Conservation (phyloP, 2,797 vertebrate genomes). For the Rhinichthys osculus region DNA sequence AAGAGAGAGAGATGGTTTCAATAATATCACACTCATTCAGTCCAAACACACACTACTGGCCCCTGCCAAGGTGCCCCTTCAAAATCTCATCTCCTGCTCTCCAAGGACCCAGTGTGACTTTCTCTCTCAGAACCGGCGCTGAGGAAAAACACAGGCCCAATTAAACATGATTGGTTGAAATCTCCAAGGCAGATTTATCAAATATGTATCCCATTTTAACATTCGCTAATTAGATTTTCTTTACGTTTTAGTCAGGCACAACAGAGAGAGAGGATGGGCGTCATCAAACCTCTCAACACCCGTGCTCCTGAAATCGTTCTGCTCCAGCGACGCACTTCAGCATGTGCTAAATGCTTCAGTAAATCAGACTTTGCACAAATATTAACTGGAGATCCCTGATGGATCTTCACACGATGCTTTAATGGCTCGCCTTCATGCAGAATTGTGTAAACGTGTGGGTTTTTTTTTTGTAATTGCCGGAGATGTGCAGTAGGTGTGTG, state of each 20-base stretch:
- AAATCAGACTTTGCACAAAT: slow-evolving; percentile 41
- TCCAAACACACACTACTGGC: slow-evolving; percentile 49
- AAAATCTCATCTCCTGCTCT: slow-evolving; percentile 56
- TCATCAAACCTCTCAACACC: slow-evolving; percentile 24
- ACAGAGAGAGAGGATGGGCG: neutral
- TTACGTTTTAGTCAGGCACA: slow-evolving; percentile 38
- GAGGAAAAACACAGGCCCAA: slow-evolving; percentile 33
- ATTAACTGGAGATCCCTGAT: slow-evolving; percentile 30
- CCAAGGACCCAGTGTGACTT: slow-evolving; percentile 47
- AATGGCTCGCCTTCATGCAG: slow-evolving; percentile 26
- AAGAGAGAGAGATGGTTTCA: slow-evolving; percentile 46
- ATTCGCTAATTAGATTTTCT: slow-evolving; percentile 41
- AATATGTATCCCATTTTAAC: slow-evolving; percentile 41
- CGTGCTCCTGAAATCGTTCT: slow-evolving; percentile 3
- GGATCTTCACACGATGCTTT: neutral
- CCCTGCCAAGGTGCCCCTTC: slow-evolving; percentile 54
- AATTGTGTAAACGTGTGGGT: slow-evolving; percentile 31
- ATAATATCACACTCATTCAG: slow-evolving; percentile 58
- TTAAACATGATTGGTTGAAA: slow-evolving; percentile 45
- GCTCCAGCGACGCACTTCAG: slow-evolving; percentile 16
- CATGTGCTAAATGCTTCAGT: slow-evolving; percentile 33
- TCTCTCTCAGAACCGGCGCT: neutral
- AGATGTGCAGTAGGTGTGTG: slow-evolving; percentile 5
- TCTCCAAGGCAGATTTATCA: slow-evolving; percentile 35
- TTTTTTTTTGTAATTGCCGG: slow-evolving; percentile 11